Evolutionary conservation across 2,113 vertebrate genomes (phyloP), one percentile per base, ranked within the genome.

Genomic region (Elephas maximus): DNA sequence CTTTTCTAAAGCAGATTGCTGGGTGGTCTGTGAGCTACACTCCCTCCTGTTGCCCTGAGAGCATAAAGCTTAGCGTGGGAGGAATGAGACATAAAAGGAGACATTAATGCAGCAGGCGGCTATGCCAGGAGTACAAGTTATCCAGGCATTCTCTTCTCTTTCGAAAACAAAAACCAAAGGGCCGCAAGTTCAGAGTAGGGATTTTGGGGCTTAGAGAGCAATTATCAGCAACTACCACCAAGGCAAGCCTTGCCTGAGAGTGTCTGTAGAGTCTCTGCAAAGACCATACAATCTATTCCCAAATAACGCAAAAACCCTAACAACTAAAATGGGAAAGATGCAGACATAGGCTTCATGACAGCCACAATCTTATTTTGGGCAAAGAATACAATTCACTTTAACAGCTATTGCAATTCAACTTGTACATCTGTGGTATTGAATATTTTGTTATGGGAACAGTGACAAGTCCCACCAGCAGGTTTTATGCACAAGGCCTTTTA

Each of bases 1-100:
- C 76, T 79, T 88, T 96, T 88, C 88, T 91, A 69, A 91, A 95
- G 93, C 24, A 77, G n/a, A 78, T 4, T 12, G 2, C 89, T 94
- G 86, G 91, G 93, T 96, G 93, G 95, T 96, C 94, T 12, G 3
- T 60, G 73, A 86, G 82, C 71, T 93, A 57, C 4, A 78, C 45
- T 93, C 73, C 62, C 77, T 92, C 37, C 23, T 23, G n/a, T 60
- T 95, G 48, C 21, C 37, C 90, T 74, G 23, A 81, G 74, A 94
- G 76, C 44, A 79, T 24, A 9, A 95, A 88, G 80, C 87, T 94
- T 88, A 90, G 69, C 71, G 53, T 51, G 24, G 85, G 73, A 90
- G 41, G 91, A 45, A 78, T 93, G 93, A 92, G 41, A 96, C 92
- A 96, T 96, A 90, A 97, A 97, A 97, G 73, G 78, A 93, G 73